These are phyloP conservation scores for Podarcis cretensis DNA, from an alignment of 2,113 vertebrate species.

Conservation along the genomic window DNA sequence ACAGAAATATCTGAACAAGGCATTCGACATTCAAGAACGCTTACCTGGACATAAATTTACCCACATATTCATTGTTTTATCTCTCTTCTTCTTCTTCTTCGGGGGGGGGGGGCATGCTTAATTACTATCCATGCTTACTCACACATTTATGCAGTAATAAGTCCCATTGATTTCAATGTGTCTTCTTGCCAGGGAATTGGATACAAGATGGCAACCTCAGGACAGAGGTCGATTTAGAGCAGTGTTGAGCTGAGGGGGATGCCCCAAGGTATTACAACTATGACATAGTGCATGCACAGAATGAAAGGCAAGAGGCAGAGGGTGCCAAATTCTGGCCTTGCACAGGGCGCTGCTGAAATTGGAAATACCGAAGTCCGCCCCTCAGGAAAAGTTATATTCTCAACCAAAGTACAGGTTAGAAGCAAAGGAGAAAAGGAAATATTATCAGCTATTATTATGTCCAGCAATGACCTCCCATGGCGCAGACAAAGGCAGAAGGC, in stretches of 20 bases:
- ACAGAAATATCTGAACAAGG: slow-evolving; percentile 26
- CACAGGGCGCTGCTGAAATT: too few relatives aligned
- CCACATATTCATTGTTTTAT: slow-evolving; percentile 35
- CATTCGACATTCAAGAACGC: slow-evolving; percentile 44
- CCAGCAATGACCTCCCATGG: slow-evolving; percentile 40
- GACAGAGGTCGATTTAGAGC: too few relatives aligned
- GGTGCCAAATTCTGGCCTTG: too few relatives aligned
- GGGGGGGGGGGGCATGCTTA: neutral
- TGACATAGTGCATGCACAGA: too few relatives aligned
- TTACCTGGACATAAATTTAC: slow-evolving; percentile 39
- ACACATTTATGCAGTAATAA: neutral
- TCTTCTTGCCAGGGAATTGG: neutral
- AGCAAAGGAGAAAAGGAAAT: neutral
- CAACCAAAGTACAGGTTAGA: slow-evolving; percentile 19
- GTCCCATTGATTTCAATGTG: neutral
- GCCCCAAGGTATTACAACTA: too few relatives aligned
- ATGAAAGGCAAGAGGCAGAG: too few relatives aligned
- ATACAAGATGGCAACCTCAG: neutral
- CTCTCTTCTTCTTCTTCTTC: slow-evolving; percentile 21
- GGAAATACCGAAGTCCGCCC: too few relatives aligned
- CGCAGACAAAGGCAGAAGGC: too few relatives aligned
- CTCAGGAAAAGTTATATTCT: neutral
- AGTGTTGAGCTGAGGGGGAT: too few relatives aligned
- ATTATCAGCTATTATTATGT: slow-evolving; percentile 29
- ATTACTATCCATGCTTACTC: neutral